Percentiles rank a stretch among this genome's conserved stretches.
These are phyloP conservation scores for Phrynocephalus guinanensis DNA, from an alignment of 2,797 vertebrate species.

Conservation along the genomic window DNA sequence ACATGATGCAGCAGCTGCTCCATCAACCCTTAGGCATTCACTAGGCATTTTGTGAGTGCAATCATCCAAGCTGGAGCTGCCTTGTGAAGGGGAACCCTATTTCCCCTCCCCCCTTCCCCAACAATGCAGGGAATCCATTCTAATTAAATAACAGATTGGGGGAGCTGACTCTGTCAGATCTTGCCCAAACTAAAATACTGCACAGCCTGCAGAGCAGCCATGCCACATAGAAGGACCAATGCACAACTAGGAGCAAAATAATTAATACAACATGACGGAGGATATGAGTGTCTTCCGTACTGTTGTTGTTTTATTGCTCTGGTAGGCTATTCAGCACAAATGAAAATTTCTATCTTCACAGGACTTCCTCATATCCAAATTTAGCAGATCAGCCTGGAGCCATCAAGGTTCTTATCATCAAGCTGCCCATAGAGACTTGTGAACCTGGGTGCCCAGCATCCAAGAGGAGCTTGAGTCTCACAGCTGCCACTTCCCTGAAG, in stretches of 20 bases:
- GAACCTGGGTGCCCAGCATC: neutral
- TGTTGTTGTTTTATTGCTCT: too few relatives aligned
- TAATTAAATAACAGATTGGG: neutral
- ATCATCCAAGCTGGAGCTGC: neutral
- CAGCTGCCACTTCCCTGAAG: slow-evolving; percentile 28
- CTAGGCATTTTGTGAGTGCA: neutral
- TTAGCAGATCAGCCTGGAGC: neutral
- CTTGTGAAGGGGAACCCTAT: neutral
- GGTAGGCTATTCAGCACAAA: slow-evolving; percentile 2
- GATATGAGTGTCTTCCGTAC: neutral
- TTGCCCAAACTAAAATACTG: neutral
- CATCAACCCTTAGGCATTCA: slow-evolving; percentile 5
- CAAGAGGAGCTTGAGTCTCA: neutral
- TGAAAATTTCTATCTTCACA: slow-evolving; percentile 5
- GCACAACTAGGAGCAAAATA: neutral
- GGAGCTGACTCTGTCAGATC: neutral
- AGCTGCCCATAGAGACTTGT: neutral
- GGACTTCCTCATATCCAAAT: slow-evolving; percentile 4
- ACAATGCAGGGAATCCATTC: neutral
- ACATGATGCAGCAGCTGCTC: slow-evolving; percentile 16
- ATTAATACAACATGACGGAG: neutral
- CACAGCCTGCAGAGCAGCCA: neutral
- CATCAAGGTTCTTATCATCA: slow-evolving; percentile 12
- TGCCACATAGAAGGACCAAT: neutral
- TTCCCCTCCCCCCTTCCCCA: neutral